These are phyloP conservation scores for Tachina fera DNA, from an alignment of 2,888 invertebrate genomes.

Conservation along the genomic window DNA sequence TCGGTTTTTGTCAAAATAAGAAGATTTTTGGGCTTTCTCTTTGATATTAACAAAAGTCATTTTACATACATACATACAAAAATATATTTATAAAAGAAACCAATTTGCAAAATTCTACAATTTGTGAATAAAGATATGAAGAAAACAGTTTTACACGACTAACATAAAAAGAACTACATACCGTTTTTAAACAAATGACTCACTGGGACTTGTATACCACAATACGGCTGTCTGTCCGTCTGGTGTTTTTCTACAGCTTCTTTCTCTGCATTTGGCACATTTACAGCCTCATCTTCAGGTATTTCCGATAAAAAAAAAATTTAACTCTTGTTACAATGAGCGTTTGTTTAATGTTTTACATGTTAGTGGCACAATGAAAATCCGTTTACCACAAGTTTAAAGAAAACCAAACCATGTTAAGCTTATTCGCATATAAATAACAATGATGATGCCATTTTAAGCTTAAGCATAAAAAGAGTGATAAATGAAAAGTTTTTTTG, in stretches of 20 bases:
- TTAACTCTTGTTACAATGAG: slow-evolving; percentile 44
- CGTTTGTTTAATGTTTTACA: slow-evolving; percentile 28
- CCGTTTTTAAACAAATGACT: not conserved
- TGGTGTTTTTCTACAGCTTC: slow-evolving; percentile 11
- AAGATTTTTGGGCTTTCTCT: no score
- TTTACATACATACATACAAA: no score
- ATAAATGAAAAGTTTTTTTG: slow-evolving; percentile 21
- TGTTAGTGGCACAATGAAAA: slow-evolving; percentile 37
- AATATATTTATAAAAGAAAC: no score
- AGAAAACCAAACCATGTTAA: slow-evolving; percentile 33
- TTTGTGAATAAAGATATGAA: not conserved
- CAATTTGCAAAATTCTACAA: not conserved
- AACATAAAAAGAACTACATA: not conserved
- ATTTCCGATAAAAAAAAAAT: slow-evolving; percentile 9
- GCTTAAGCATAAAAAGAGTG: not conserved
- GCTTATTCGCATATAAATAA: not conserved
- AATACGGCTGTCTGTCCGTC: not conserved
- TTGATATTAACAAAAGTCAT: no score
- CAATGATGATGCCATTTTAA: slow-evolving; percentile 32
- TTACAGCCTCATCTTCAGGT: slow-evolving; percentile 10
- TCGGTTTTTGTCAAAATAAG: no score
- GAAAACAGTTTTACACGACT: not conserved
- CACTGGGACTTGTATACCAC: slow-evolving; percentile 19
- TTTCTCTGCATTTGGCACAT: slow-evolving; percentile 19
- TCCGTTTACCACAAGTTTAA: slow-evolving; percentile 11